Evolutionary conservation across 1,140 invertebrate species (phyloP).

Genomic region (Drosophila funebris): DNA sequence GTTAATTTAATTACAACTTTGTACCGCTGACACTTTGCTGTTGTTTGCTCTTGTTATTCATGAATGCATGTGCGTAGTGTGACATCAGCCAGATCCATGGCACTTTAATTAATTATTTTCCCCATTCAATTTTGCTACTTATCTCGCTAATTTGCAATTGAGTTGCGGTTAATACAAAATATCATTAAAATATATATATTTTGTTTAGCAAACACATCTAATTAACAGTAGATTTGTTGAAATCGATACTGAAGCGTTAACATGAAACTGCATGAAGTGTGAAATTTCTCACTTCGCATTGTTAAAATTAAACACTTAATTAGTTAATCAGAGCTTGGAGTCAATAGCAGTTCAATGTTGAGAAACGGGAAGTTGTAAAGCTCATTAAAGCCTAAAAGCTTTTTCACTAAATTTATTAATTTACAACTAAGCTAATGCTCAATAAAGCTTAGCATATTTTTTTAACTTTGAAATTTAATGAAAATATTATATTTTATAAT

Average conservation of each 20-base stretch:
- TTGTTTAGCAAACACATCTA: background rate
- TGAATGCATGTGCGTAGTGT: background rate
- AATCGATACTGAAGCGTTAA: too few relatives aligned
- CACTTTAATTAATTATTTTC: slow-evolving; percentile 69
- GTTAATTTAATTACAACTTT: slow-evolving; percentile 76
- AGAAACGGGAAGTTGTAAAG: too few relatives aligned
- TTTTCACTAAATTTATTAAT: too few relatives aligned
- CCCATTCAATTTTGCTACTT: slow-evolving; percentile 18
- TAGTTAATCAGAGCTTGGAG: too few relatives aligned
- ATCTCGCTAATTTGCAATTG: slow-evolving; percentile 40
- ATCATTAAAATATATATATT: background rate
- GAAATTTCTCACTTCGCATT: background rate
- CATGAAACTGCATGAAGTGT: background rate
- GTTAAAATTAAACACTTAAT: too few relatives aligned
- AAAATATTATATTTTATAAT: too few relatives aligned
- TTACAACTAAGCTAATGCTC: too few relatives aligned
- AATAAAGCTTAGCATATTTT: too few relatives aligned
- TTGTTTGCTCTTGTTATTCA: slow-evolving; percentile 4
- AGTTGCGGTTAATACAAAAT: background rate
- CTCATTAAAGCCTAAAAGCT: too few relatives aligned
- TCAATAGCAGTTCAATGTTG: too few relatives aligned
- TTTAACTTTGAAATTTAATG: too few relatives aligned
- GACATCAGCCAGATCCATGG: slow-evolving; percentile 41
- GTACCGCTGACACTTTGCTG: slow-evolving; percentile 32
- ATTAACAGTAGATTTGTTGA: background rate